A percentile compares a stretch with the other conserved stretches of the same genome.
These are phyloP conservation scores for Phania funesta DNA, from an alignment of 2,888 invertebrate genomes.

Conservation along the genomic window DNA sequence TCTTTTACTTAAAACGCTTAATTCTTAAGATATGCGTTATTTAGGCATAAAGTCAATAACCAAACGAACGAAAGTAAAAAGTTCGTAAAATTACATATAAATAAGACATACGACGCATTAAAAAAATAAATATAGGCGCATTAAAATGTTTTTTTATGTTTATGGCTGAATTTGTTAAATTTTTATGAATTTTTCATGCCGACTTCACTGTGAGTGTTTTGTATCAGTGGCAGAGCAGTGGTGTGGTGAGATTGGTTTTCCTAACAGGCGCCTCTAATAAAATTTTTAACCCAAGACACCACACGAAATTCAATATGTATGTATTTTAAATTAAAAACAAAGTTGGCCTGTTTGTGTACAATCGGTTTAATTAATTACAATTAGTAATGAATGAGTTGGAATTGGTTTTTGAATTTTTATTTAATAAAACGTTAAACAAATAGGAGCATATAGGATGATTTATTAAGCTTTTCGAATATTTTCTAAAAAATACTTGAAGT, in stretches of 20 bases:
- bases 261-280: slow-evolving; percentile 60
- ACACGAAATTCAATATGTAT: not conserved
- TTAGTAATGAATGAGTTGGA: slow-evolving; percentile 45
- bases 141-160: slow-evolving; percentile 37
- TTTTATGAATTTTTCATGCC: slow-evolving; percentile 35
- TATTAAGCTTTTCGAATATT: too few relatives aligned
- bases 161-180: slow-evolving; percentile 18
- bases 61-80: too few relatives aligned
- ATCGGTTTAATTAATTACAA: slow-evolving; percentile 57
- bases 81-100: not conserved
- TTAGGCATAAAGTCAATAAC: too few relatives aligned
- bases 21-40: too few relatives aligned
- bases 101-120: too few relatives aligned
- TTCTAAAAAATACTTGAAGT: too few relatives aligned
- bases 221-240: not conserved
- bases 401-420: slow-evolving; percentile 29
- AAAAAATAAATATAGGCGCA: slow-evolving; percentile 23
- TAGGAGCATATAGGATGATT: not conserved
- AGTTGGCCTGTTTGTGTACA: slow-evolving; percentile 1
- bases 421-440: not conserved
- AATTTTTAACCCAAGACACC: slow-evolving; percentile 51
- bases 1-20: too few relatives aligned
- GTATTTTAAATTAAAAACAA: slow-evolving; percentile 23
- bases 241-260: slow-evolving; percentile 5
- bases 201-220: slow-evolving; percentile 33